Conservation (phyloP, 2,888 invertebrate species). For the Trichogramma dendrolimi region DNA sequence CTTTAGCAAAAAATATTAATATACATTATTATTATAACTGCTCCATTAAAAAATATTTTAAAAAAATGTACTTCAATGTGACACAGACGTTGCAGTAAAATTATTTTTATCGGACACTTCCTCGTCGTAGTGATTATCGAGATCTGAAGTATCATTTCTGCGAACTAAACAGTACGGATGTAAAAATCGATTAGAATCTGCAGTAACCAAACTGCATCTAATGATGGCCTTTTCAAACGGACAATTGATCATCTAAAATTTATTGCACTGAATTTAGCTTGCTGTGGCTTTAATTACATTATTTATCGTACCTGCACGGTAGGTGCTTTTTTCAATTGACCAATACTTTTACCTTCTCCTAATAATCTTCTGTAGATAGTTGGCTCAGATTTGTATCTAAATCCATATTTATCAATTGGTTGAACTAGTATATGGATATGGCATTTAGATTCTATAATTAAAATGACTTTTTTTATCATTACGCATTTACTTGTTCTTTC, state of each 20-base stretch:
- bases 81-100: conserved; percentile 61
- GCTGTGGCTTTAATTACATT: background rate
- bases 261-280: background rate
- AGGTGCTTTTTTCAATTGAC: conserved; percentile 66
- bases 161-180: conserved; percentile 71
- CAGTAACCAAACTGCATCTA: conserved; percentile 68
- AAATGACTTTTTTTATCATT: too few species aligned
- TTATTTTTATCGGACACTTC: conserved; percentile 57
- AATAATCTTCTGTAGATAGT: conserved; percentile 69
- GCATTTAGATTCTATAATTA: too few species aligned
- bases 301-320: conserved; percentile 62
- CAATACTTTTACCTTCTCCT: conserved; percentile 60
- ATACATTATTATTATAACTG: background rate
- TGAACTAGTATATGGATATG: conserved; percentile 65
- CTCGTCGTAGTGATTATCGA: conserved; percentile 66
- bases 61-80: conserved; percentile 16
- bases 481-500: too few species aligned
- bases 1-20: conserved; percentile 49
- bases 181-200: conserved; percentile 52
- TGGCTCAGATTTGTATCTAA: conserved; percentile 83
- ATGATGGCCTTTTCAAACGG: conserved; percentile 58
- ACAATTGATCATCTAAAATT: conserved; percentile 54
- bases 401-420: conserved; percentile 74
- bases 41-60: background rate
- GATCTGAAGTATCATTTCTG: conserved; percentile 60